Conservation (phyloP, 2,888 invertebrate species). For the Drosophila stalkeri region DNA sequence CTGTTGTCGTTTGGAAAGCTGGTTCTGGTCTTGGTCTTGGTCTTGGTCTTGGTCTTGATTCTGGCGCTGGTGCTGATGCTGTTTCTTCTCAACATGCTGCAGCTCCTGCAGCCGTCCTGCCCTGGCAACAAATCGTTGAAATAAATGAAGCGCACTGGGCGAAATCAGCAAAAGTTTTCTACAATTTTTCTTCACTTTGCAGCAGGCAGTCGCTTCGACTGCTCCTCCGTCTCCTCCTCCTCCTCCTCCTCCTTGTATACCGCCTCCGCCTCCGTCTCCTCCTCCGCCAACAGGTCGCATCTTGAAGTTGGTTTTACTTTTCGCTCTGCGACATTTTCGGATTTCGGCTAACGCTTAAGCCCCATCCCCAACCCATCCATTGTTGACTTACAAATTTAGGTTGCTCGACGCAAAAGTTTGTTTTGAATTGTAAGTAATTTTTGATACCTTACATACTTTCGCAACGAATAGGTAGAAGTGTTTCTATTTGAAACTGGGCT, state of each 20-base stretch:
- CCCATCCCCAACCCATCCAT: constrained; percentile 43
- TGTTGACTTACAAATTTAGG: constrained; percentile 80
- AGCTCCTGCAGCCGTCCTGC: constrained; percentile 39
- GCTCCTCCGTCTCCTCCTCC: neutral
- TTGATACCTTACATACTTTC: constrained; percentile 75
- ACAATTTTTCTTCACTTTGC: constrained; percentile 80
- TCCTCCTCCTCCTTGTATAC: neutral
- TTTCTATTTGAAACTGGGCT: constrained; percentile 23
- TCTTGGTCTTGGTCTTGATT: neutral
- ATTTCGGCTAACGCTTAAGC: constrained; percentile 71
- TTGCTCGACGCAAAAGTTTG: constrained; percentile 76
- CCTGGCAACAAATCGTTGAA: constrained; percentile 80
- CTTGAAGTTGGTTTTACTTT: constrained; percentile 63
- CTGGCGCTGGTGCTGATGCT: neutral
- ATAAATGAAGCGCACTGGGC: constrained; percentile 82
- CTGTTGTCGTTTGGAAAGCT: constrained; percentile 23
- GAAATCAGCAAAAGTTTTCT: constrained; percentile 80
- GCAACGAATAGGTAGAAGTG: constrained; percentile 52
- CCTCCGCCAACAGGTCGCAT: constrained; percentile 10
- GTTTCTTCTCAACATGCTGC: constrained; percentile 27
- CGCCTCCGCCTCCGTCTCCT: neutral
- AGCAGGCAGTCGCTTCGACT: constrained; percentile 47
- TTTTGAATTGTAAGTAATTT: constrained; percentile 80
- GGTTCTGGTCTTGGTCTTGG: constrained; percentile 25
- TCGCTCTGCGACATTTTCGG: constrained; percentile 75